Percentiles rank a stretch among this genome's conserved stretches.
These are phyloP conservation scores for Cataglyphis altisquamis DNA, from an alignment of 2,888 invertebrate genomes.

Conservation along the genomic window DNA sequence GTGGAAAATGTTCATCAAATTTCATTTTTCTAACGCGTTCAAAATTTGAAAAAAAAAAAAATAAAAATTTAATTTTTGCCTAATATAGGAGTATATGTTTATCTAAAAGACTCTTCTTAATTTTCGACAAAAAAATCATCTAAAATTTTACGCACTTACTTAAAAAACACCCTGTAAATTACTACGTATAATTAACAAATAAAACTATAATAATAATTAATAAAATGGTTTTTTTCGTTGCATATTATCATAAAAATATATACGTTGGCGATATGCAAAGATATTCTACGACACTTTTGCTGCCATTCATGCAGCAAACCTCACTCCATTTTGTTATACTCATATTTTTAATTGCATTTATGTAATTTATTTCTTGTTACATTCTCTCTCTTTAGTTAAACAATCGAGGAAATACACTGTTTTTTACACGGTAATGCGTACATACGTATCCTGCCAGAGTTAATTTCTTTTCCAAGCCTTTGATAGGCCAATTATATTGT, in stretches of 20 bases:
- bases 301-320: not conserved
- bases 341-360: constrained; percentile 11
- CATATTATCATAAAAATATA: not conserved
- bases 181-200: not conserved
- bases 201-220: not conserved
- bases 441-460: constrained; percentile 24
- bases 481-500: constrained; percentile 29
- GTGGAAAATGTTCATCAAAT: too few relatives aligned
- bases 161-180: too few relatives aligned
- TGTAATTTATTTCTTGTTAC: not conserved
- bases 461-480: constrained; percentile 42
- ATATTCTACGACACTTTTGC: constrained; percentile 5
- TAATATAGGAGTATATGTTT: too few relatives aligned
- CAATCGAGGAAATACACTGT: not conserved
- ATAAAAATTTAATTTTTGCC: too few relatives aligned
- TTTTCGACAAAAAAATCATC: too few relatives aligned
- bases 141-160: too few relatives aligned
- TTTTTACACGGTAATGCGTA: constrained; percentile 1
- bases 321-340: not conserved
- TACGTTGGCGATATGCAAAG: not conserved
- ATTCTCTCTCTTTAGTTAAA: not conserved
- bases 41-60: too few relatives aligned
- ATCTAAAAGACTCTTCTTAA: too few relatives aligned
- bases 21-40: too few relatives aligned
- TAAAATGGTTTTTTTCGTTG: not conserved